Conservation (phyloP, 1,140 invertebrate genomes). For the Drosophila pandora region DNA sequence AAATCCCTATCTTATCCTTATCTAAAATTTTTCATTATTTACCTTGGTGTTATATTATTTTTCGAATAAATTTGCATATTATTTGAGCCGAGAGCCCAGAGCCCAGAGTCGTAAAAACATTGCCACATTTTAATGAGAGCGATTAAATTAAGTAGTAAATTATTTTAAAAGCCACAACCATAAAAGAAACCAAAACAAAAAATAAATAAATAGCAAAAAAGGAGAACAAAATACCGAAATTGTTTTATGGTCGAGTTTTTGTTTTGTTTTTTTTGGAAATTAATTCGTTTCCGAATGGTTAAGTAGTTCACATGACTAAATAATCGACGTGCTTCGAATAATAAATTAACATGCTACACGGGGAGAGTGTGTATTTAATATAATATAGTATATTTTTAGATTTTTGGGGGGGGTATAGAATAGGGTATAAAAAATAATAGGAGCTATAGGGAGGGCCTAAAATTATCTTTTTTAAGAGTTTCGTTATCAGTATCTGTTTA, state of each 20-base stretch:
- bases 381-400: no score
- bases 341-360: neutral
- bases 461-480: no score
- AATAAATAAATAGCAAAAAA: neutral
- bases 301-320: constrained; percentile 29
- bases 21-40: constrained; percentile 10
- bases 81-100: neutral
- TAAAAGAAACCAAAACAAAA: neutral
- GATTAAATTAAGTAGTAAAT: constrained; percentile 17
- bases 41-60: neutral
- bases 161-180: constrained; percentile 5
- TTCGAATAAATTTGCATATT: constrained; percentile 12
- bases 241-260: constrained; percentile 18
- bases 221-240: constrained; percentile 4
- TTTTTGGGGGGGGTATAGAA: no score
- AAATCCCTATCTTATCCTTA: constrained; percentile 28
- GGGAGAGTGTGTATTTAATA: no score
- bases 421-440: no score
- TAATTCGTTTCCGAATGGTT: constrained; percentile 30
- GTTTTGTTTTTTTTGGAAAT: constrained; percentile 34
- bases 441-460: no score
- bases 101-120: constrained; percentile 1
- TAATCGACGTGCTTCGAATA: neutral
- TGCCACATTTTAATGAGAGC: constrained; percentile 7
- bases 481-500: no score